A percentile compares a stretch with the other conserved stretches of the same genome.
Evolutionary conservation across 2,113 vertebrate genomes (phyloP).

Genomic region (Nettapus auritus): DNA sequence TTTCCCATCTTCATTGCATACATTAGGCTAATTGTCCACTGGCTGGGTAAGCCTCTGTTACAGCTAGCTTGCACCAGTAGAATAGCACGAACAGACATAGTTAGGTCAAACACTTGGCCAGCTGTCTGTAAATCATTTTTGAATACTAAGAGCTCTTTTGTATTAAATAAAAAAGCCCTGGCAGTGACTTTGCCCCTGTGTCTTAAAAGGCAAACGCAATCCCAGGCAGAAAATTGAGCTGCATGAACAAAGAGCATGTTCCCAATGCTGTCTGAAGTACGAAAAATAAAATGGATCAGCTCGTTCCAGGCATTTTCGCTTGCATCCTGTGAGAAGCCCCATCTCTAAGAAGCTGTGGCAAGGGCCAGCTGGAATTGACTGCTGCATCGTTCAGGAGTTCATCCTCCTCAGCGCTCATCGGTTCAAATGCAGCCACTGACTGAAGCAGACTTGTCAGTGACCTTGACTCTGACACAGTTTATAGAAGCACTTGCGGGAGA

Average conservation of each 20-base stretch:
- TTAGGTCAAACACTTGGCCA: conserved; percentile 65
- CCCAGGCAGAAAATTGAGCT: conserved; percentile 21
- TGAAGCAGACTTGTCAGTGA: conserved; percentile 30
- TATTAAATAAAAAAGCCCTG: conserved; percentile 49
- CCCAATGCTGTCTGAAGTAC: conserved; percentile 19
- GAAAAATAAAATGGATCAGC: conserved; percentile 26
- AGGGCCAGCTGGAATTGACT: conserved; percentile 3
- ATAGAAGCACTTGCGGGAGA: not conserved
- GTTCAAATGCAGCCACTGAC: conserved; percentile 16
- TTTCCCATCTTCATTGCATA: conserved; percentile 45
- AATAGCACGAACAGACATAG: conserved; percentile 6
- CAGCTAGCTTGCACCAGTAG: conserved; percentile 26
- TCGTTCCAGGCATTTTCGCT: conserved; percentile 28
- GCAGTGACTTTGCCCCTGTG: conserved; percentile 54
- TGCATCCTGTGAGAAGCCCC: not conserved
- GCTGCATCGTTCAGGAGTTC: not conserved
- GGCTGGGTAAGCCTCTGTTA: conserved; percentile 46
- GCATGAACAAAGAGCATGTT: conserved; percentile 18
- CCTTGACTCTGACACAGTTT: conserved; percentile 34
- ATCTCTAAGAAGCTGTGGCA: not conserved
- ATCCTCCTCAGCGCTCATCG: conserved; percentile 4
- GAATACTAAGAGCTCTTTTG: conserved; percentile 63
- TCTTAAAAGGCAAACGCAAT: conserved; percentile 63
- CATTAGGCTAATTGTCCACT: conserved; percentile 56
- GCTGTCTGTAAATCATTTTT: conserved; percentile 61